Conservation (phyloP, 1,140 invertebrate species). For the Tenebrio molitor region DNA sequence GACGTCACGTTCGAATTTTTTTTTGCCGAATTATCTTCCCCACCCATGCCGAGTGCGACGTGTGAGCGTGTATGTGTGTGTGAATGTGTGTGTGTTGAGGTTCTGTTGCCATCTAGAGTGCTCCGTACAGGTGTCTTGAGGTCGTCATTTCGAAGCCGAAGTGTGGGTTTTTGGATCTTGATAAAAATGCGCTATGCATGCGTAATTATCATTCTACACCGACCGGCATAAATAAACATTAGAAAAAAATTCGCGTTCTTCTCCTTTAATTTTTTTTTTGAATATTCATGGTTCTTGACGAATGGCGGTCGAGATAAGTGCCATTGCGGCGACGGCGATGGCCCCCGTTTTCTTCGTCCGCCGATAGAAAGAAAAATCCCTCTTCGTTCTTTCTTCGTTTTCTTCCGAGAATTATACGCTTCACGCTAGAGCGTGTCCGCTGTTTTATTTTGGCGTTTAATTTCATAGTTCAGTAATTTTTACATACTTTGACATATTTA, state of each 20-base stretch:
- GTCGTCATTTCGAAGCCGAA: not conserved
- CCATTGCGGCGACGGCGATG: no score
- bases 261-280: no score
- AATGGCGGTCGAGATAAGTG: no score
- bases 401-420: constrained; percentile 33
- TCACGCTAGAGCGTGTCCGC: constrained; percentile 34
- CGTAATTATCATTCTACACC: constrained; percentile 5
- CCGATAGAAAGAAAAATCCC: no score
- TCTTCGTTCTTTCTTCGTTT: constrained; percentile 25
- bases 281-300: constrained; percentile 26
- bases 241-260: constrained; percentile 8
- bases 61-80: not conserved
- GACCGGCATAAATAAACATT: constrained; percentile 18
- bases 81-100: no score
- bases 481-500: constrained; percentile 41
- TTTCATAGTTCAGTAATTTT: constrained; percentile 41
- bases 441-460: constrained; percentile 37
- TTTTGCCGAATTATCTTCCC: constrained; percentile 28
- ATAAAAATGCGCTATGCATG: constrained; percentile 6
- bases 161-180: constrained; percentile 5
- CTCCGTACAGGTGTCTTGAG: constrained; percentile 22
- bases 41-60: constrained; percentile 6
- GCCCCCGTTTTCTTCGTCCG: no score
- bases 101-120: constrained; percentile 1
- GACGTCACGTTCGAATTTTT: constrained; percentile 24